Base-by-base conservation (phyloP, 1,140 invertebrate genomes). In the Scaptomyza graminum region DNA sequence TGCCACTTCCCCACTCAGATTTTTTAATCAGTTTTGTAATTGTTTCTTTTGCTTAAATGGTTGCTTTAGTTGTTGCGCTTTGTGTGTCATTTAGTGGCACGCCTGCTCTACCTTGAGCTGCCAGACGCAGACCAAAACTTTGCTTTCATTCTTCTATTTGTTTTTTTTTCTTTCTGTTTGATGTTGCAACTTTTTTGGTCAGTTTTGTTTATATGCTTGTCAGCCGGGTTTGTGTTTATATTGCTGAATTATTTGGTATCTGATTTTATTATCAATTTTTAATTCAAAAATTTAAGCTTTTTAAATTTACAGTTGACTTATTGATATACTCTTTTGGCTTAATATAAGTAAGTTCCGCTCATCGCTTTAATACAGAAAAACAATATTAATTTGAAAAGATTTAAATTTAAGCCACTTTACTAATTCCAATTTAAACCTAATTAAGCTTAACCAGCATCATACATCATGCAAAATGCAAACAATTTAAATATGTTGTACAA, bases 21-120 rank as follows among this genome's bases (percentile, higher is more conserved):
- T 87, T 88, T 87, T 84, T 87, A 87, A 87, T 87, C 83, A 87
- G 83, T 87, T 87, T 89, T 83, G 83, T 88, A 87, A 87, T 87
- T 87, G 83, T 87, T 88, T 87, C 79, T 74, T 75, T 64, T 75
- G 22, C 47, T 37, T 31, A 5, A 55, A 28, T 54, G 18, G 18
- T 67, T 70, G 63, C 71, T 72, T 62, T 39, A 57, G 44, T 15
- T 74, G 54, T 25, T 49, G 64, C 43, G 47, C 62, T 46, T 49
- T 54, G 13, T 39, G 74, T 68, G 61, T 57, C 61, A 72, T 57
- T 37, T 49, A 37, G 61, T 37, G 43, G 54, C 67, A 61, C 43
- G 79, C 50, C 77, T 71, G 82, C 77, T 84, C 81, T 87, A 84
- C 81, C 81, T 84, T 51, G 46, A 57, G 68, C 82, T 82, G 81